A percentile compares a stretch with the other conserved stretches of the same genome.
These are phyloP conservation scores for Myotis findleyi DNA, from an alignment of 2,797 vertebrate genomes.

Conservation along the genomic window DNA sequence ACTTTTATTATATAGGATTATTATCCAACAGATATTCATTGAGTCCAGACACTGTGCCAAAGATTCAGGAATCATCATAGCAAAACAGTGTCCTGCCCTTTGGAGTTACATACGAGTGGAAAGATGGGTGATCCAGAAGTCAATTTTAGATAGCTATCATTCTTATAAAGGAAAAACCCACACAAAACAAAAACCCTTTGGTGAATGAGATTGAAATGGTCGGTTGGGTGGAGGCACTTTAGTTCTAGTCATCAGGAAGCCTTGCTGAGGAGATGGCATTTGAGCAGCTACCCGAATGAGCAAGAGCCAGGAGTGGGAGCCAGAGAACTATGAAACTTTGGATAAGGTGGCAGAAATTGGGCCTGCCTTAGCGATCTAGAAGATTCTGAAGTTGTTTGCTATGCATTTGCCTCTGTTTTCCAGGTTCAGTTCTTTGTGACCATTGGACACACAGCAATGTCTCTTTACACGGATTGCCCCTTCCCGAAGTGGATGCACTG, in stretches of 20 bases:
- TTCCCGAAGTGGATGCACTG: constrained; percentile 99
- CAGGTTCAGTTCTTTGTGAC: constrained; percentile 99
- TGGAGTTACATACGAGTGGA: neutral
- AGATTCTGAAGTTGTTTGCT: neutral
- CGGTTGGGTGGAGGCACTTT: neutral
- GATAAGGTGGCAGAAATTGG: neutral
- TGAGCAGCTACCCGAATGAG: neutral
- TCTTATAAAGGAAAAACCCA: neutral
- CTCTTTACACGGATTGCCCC: constrained; percentile 97
- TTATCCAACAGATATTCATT: neutral
- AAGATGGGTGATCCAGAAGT: neutral
- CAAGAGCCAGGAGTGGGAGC: neutral
- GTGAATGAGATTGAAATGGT: neutral
- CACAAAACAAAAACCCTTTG: neutral
- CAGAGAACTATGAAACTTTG: neutral
- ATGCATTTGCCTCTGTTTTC: constrained; percentile 59
- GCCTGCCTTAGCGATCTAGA: no score
- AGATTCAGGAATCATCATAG: neutral
- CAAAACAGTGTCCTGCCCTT: neutral
- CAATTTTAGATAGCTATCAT: neutral
- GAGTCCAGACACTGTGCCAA: neutral
- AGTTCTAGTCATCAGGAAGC: neutral
- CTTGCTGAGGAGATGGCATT: neutral
- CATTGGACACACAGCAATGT: constrained; percentile 97
- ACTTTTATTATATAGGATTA: neutral